These are phyloP conservation scores for Catocala sponsa DNA, from an alignment of 2,888 invertebrate species.

Conservation along the genomic window DNA sequence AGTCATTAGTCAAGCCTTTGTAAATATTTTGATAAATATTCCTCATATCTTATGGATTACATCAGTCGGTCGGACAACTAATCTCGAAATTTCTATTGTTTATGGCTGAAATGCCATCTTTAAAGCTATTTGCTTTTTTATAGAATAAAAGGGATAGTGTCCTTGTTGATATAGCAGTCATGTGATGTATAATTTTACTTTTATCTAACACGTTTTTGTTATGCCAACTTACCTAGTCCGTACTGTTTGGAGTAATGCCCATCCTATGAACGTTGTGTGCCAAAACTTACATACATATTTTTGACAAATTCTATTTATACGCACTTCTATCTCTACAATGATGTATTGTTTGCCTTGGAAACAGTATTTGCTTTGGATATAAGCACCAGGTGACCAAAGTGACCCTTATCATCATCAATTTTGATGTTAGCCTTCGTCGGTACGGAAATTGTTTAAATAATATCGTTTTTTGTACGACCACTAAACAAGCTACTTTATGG, in stretches of 20 bases:
- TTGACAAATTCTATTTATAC: slow-evolving; percentile 37
- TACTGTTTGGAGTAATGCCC: slow-evolving; percentile 42
- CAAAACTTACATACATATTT: slow-evolving; percentile 31
- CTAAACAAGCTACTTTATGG: neutral
- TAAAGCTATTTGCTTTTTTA: neutral
- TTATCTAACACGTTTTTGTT: slow-evolving; percentile 17
- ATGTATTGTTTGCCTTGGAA: slow-evolving; percentile 19
- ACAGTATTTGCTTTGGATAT: slow-evolving; percentile 15
- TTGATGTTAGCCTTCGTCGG: slow-evolving; percentile 27
- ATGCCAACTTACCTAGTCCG: slow-evolving; percentile 23
- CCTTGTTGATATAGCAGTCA: slow-evolving; percentile 15
- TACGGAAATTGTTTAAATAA: slow-evolving; percentile 20
- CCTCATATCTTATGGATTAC: slow-evolving; percentile 24
- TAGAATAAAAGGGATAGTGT: neutral
- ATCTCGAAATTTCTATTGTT: slow-evolving; percentile 35
- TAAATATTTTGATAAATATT: slow-evolving; percentile 36
- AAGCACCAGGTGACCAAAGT: slow-evolving; percentile 39
- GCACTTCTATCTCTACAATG: neutral
- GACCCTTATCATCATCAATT: slow-evolving; percentile 33
- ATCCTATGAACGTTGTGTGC: slow-evolving; percentile 24
- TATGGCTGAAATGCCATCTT: slow-evolving; percentile 25
- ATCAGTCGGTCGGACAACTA: slow-evolving; percentile 15
- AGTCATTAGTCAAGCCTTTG: slow-evolving; percentile 30
- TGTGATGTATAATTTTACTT: slow-evolving; percentile 25
- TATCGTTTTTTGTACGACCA: slow-evolving; percentile 4